Evolutionary conservation across 2,888 invertebrate species (phyloP).

Genomic region (Hololepta plana): DNA sequence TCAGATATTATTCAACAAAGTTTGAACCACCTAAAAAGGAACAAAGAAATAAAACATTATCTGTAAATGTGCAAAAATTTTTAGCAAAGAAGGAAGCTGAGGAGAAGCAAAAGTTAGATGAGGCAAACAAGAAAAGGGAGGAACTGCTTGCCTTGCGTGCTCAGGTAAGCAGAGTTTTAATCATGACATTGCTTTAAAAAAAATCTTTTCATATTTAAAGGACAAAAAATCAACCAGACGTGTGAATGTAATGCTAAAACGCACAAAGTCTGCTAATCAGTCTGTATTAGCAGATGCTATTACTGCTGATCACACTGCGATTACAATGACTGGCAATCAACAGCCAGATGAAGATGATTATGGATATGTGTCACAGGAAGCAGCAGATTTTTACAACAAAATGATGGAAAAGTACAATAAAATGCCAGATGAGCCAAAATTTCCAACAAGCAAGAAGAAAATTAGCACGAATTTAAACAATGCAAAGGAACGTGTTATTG

Average conservation of each 20-base stretch:
- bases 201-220: slow-evolving; percentile 12
- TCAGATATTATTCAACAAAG: slow-evolving; percentile 55
- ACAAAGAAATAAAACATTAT: slow-evolving; percentile 47
- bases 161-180: slow-evolving; percentile 23
- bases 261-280: slow-evolving; percentile 79
- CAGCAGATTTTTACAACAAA: slow-evolving; percentile 63
- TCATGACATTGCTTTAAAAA: background rate
- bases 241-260: slow-evolving; percentile 42
- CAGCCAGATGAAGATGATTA: slow-evolving; percentile 85
- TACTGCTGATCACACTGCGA: slow-evolving; percentile 55
- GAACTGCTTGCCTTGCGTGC: slow-evolving; percentile 40
- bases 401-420: slow-evolving; percentile 70
- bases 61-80: slow-evolving; percentile 68
- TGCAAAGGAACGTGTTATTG: slow-evolving; percentile 57
- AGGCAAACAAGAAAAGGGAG: slow-evolving; percentile 45
- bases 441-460: slow-evolving; percentile 35
- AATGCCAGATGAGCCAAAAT: slow-evolving; percentile 54
- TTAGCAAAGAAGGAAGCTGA: slow-evolving; percentile 67
- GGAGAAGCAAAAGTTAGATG: slow-evolving; percentile 43
- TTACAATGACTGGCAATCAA: slow-evolving; percentile 52
- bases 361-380: slow-evolving; percentile 73
- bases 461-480: slow-evolving; percentile 34
- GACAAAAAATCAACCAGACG: slow-evolving; percentile 26
- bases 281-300: slow-evolving; percentile 69
- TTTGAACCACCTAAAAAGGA: slow-evolving; percentile 72